phyloP scores from a whole-genome alignment of 2,797 vertebrate genomes.

The Enteromius fasciolatus region DNA sequence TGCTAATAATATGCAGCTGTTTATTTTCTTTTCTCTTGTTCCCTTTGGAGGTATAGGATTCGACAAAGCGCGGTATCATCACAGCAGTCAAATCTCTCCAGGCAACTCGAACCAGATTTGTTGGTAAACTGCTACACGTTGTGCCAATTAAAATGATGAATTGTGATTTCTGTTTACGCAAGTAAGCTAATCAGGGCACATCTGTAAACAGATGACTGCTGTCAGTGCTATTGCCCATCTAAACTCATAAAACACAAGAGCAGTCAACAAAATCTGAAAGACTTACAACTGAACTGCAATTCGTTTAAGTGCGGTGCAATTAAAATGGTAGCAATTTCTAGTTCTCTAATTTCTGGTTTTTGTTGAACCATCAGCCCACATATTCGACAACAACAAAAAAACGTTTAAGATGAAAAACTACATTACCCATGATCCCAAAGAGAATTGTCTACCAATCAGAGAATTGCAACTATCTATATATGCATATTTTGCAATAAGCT shows the following conservation, averaged over 20 bases:
- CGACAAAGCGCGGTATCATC: not conserved
- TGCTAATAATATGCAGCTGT: conserved; percentile 2
- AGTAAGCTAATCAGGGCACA: conserved; percentile 30
- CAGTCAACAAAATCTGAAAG: not conserved
- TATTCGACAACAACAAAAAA: not conserved
- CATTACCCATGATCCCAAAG: not conserved
- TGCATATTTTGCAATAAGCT: not conserved
- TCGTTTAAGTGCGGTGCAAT: not conserved
- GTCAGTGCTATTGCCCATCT: conserved; percentile 12
- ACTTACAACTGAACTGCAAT: not conserved
- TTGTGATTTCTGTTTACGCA: conserved; percentile 26
- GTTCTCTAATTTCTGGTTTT: too few species aligned
- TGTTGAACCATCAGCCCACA: not conserved
- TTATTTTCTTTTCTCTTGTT: conserved; percentile 16
- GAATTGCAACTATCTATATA: not conserved
- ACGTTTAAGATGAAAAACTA: not conserved
- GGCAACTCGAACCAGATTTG: conserved; percentile 17
- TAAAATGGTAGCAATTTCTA: not conserved
- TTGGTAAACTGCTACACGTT: conserved; percentile 30
- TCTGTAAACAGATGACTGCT: conserved; percentile 25
- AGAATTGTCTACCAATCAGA: not conserved
- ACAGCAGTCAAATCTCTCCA: not conserved
- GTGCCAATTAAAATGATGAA: conserved; percentile 29
- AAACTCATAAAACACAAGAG: conserved; percentile 19
- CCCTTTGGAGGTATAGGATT: conserved; percentile 1